Conservation (phyloP, 2,113 vertebrate species). For the Archocentrus centrarchus region DNA sequence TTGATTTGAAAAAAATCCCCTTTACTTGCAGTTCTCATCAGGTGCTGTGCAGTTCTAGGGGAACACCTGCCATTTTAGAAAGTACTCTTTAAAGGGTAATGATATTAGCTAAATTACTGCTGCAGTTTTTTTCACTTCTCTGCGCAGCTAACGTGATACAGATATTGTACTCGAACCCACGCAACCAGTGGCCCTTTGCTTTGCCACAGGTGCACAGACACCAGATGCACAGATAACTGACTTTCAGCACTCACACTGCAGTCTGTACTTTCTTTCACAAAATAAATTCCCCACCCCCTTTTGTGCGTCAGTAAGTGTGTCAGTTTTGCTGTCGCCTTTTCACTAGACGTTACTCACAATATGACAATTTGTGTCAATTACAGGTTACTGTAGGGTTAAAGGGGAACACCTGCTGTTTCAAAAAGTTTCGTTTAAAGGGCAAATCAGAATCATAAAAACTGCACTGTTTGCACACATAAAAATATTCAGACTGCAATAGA, state of each 20-base stretch:
- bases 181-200: not conserved
- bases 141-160: not conserved
- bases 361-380: not conserved
- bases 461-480: constrained; percentile 15
- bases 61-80: not conserved
- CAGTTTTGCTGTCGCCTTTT: not conserved
- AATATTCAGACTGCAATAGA: not conserved
- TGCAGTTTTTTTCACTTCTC: not conserved
- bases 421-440: not conserved
- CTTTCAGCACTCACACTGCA: constrained; percentile 5
- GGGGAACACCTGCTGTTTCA: constrained; percentile 28
- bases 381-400: constrained; percentile 10
- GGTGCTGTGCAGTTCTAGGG: not conserved
- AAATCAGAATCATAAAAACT: constrained; percentile 13
- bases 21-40: not conserved
- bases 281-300: not conserved
- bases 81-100: not conserved
- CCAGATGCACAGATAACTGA: constrained; percentile 30
- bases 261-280: constrained; percentile 9
- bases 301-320: not conserved
- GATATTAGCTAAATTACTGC: not conserved
- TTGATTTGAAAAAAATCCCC: not conserved
- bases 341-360: not conserved
- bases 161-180: not conserved
- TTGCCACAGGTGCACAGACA: not conserved